phyloP scores from a whole-genome alignment of 35 echinoderm and acorn worm genomes.

The Ophioderma brevispina region DNA sequence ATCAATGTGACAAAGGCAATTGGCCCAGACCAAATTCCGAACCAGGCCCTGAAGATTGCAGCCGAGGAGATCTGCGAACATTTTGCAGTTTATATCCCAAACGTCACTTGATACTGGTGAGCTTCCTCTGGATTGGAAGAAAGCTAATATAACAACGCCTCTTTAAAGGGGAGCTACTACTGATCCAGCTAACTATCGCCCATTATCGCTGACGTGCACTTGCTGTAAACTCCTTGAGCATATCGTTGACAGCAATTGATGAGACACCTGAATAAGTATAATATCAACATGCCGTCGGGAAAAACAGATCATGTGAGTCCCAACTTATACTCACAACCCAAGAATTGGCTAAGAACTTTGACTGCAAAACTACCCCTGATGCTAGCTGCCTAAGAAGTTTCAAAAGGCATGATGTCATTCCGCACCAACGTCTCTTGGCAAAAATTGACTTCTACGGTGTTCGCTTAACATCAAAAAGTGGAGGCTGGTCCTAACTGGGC shows the following conservation, averaged over 20 bases:
- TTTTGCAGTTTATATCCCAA: conserved; percentile 34
- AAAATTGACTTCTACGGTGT: conserved; percentile 49
- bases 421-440: not conserved
- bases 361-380: conserved; percentile 11
- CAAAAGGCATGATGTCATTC: conserved; percentile 18
- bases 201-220: conserved; percentile 36
- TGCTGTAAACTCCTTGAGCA: conserved; percentile 48
- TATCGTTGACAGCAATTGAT: conserved; percentile 14
- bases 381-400: not conserved
- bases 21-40: conserved; percentile 19
- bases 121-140: conserved; percentile 36
- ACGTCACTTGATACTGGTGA: conserved; percentile 27
- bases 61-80: conserved; percentile 17
- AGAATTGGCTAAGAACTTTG: conserved; percentile 8
- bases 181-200: conserved; percentile 49
- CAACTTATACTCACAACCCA: conserved; percentile 36
- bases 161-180: conserved; percentile 37
- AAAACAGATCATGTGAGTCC: conserved; percentile 21
- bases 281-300: conserved; percentile 42
- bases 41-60: conserved; percentile 19
- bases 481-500: not conserved
- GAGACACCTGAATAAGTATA: not conserved
- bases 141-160: conserved; percentile 28
- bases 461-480: not conserved
- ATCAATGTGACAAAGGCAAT: conserved; percentile 17